Conservation (phyloP, 2,113 vertebrate species). For the Symphodus melops region DNA sequence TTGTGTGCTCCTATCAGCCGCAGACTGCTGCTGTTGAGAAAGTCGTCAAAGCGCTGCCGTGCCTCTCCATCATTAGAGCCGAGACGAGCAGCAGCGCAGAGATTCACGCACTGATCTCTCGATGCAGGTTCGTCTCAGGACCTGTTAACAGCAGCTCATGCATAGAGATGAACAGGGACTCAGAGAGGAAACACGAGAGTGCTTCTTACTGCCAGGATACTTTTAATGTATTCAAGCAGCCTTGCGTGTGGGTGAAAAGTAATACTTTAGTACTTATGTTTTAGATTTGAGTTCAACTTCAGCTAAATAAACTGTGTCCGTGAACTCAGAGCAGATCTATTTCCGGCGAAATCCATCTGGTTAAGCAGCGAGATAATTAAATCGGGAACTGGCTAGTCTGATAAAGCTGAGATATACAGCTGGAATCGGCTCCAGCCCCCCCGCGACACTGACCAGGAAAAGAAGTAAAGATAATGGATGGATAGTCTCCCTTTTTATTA, state of each 20-base stretch:
- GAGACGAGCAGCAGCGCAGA: conserved; percentile 52
- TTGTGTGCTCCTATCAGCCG: conserved; percentile 42
- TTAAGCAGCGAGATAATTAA: conserved; percentile 1
- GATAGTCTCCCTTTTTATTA: not conserved
- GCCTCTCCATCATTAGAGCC: conserved; percentile 53
- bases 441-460: too few relatives aligned
- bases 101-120: conserved; percentile 60
- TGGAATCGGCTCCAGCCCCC: too few relatives aligned
- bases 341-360: not conserved
- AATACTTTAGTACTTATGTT: not conserved
- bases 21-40: conserved; percentile 18
- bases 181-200: conserved; percentile 12
- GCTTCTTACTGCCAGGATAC: conserved; percentile 28
- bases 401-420: too few relatives aligned
- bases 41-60: conserved; percentile 53
- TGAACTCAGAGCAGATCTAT: not conserved
- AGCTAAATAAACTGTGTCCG: not conserved
- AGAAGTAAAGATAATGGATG: too few relatives aligned
- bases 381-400: not conserved
- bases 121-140: conserved; percentile 42
- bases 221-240: conserved; percentile 23
- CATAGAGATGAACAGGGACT: conserved; percentile 56
- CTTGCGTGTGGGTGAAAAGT: conserved; percentile 1
- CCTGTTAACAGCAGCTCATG: conserved; percentile 59
- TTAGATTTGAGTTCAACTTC: not conserved